Base-by-base conservation (phyloP, 2,797 vertebrate species). In the Xiphorhynchus erythropygius region DNA sequence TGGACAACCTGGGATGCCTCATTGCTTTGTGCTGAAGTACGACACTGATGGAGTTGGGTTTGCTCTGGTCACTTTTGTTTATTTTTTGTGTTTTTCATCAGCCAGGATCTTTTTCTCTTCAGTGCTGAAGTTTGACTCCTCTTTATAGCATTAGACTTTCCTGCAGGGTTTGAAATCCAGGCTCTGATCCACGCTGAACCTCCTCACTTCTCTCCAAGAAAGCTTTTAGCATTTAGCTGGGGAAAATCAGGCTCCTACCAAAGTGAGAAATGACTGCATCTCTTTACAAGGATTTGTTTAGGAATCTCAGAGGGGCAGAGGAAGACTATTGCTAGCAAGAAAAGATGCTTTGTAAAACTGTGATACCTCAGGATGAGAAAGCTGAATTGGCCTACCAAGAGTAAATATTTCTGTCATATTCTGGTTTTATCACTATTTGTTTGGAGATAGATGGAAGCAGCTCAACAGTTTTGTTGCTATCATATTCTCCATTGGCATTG, bases 381-480 rank as follows among this genome's bases (percentile, higher is more conserved):
- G 53, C 70, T 92, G 63, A 83, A 82, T 13, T 81, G 55, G 59
- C 41, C 37, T 97, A 94, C 85, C 92, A 97, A 96, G 67, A 92
- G 57, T 79, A 97, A 97, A 93, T 96, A 92, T 94, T 97, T 97
- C 81, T 83, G 73, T 92, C 73, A 11, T 92, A 95, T 96, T 97
- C 97, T 93, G 71, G 60, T 84, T 97, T 97, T 97, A 96, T 94
- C 53, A 33, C 82, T 79, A 42, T 53, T 35, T 18, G 30, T 80
- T 68, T 84, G 80, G 67, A 83, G 78, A 59, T 89, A 52, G 46
- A 89, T 89, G 68, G 90, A 96, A 94, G 73, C 23, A 94, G 74
- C 44, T 91, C 95, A 94, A 47, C 32, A 47, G 79, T 93, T 95
- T 96, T 94, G 32, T 90, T 94, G 25, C 57, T 91, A 24, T 94